Conservation (phyloP, 2,113 vertebrate species). For the Hylia prasina region DNA sequence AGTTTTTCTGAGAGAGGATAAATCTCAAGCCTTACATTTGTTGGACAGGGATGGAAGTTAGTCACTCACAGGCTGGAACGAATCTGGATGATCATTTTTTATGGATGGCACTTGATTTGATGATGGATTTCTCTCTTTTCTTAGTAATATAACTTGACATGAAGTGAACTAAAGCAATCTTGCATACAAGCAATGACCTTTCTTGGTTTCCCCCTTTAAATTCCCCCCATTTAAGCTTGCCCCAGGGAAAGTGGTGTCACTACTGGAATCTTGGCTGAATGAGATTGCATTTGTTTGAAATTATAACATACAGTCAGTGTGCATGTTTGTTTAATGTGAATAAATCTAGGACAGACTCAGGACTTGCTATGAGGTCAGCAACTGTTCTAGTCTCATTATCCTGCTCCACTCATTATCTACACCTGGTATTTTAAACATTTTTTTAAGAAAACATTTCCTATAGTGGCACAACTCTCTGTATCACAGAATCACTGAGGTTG, state of each 20-base stretch:
- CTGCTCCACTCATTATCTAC: background rate
- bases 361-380: background rate
- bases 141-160: background rate
- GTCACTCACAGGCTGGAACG: background rate
- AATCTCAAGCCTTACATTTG: background rate
- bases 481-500: background rate
- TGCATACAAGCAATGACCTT: background rate
- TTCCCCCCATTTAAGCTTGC: background rate
- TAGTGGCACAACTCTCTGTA: background rate
- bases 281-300: background rate
- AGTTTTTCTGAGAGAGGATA: background rate
- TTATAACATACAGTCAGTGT: background rate
- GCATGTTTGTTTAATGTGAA: background rate
- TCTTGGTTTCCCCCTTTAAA: background rate
- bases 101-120: background rate
- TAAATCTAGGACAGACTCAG: background rate
- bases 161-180: background rate
- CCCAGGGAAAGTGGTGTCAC: background rate
- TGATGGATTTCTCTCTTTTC: background rate
- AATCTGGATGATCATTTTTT: background rate
- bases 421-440: background rate
- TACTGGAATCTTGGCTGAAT: background rate
- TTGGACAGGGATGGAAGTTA: background rate
- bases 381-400: fast-evolving
- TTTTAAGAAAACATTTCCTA: background rate